Percentiles rank a stretch among this genome's conserved stretches.
Conservation (phyloP, 2,797 vertebrate genomes). For the Cheirogaleus major region DNA sequence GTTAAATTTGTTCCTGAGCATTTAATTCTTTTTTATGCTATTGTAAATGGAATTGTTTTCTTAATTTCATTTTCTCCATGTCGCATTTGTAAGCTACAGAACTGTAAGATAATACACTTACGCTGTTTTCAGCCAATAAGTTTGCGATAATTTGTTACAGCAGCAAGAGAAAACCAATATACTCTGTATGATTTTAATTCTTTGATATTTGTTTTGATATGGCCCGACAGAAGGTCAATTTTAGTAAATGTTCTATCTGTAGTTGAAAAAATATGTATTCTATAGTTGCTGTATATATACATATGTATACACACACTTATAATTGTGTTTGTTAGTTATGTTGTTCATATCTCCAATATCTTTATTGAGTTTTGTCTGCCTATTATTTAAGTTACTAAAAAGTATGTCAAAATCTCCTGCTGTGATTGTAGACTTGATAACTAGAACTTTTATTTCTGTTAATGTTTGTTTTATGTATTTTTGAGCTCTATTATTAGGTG, state of each 20-base stretch:
- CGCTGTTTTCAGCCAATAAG: neutral
- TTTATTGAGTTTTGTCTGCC: neutral
- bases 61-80: neutral
- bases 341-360: neutral
- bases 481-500: neutral
- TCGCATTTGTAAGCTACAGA: neutral
- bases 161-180: neutral
- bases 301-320: accelerated
- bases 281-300: neutral
- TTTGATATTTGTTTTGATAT: slow-evolving; percentile 4
- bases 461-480: neutral
- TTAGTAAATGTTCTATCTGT: neutral
- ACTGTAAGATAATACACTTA: neutral
- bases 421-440: neutral
- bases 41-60: neutral
- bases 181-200: neutral
- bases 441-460: neutral
- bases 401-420: neutral
- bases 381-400: neutral
- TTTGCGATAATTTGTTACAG: neutral
- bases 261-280: neutral
- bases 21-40: neutral
- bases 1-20: neutral
- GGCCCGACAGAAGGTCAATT: neutral
- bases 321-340: neutral